These are phyloP conservation scores for Hirtodrosophila trivittata DNA, from an alignment of 2,888 invertebrate species.

Conservation along the genomic window DNA sequence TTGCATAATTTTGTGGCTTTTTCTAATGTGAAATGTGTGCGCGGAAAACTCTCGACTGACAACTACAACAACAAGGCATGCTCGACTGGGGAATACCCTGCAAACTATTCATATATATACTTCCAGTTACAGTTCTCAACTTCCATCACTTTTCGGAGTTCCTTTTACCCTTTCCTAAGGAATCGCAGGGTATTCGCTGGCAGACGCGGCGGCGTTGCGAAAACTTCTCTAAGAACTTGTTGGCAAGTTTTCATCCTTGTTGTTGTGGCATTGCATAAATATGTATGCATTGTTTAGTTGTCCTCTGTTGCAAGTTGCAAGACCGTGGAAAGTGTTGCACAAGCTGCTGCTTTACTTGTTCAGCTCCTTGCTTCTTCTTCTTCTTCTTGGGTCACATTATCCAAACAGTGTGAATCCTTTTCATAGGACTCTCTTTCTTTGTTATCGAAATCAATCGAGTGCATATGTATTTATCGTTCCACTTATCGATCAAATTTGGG, in stretches of 20 bases:
- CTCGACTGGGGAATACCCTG: neutral
- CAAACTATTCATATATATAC: neutral
- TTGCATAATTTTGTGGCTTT: conserved; percentile 74
- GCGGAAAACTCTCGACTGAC: conserved; percentile 33
- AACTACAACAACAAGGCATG: conserved; percentile 14
- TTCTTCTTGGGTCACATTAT: conserved; percentile 6
- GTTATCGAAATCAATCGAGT: neutral
- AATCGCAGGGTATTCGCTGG: neutral
- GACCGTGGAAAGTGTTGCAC: conserved; percentile 48
- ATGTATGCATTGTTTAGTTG: conserved; percentile 55
- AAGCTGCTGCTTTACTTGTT: conserved; percentile 49
- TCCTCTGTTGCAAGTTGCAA: conserved; percentile 62
- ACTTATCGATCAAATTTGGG: no score
- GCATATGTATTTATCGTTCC: no score
- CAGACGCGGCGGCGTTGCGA: conserved; percentile 36
- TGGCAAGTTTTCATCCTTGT: conserved; percentile 33
- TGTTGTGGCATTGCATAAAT: conserved; percentile 40
- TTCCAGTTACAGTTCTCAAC: neutral
- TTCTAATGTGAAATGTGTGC: conserved; percentile 71
- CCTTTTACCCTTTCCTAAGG: neutral
- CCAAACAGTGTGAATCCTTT: conserved; percentile 21
- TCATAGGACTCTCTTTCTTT: neutral
- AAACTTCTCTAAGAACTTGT: conserved; percentile 66
- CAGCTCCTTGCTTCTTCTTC: conserved; percentile 6
- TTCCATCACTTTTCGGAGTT: neutral